Conservation (phyloP, 2,888 invertebrate genomes). For the Maniola hyperantus region DNA sequence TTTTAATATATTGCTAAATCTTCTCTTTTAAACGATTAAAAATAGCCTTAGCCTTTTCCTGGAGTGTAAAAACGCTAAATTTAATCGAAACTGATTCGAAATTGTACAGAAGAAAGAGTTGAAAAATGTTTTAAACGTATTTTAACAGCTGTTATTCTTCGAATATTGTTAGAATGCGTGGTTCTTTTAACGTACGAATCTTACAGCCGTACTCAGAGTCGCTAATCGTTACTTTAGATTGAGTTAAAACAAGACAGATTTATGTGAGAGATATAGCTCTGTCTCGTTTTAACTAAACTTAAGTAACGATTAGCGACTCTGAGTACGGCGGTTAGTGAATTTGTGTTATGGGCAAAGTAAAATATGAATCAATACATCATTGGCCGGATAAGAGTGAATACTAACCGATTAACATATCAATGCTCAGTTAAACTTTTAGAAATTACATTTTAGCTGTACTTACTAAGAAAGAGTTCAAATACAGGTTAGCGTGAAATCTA, state of each 20-base stretch:
- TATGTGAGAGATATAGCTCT: no score
- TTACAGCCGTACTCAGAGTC: no score
- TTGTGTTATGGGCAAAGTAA: conserved; percentile 8
- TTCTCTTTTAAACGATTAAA: conserved; percentile 8
- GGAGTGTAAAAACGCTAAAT: conserved; percentile 5
- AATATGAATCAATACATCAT: neutral
- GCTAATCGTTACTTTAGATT: no score
- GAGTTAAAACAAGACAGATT: no score
- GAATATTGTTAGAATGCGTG: neutral
- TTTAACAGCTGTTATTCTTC: conserved; percentile 2
- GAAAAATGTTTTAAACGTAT: neutral
- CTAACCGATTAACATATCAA: conserved; percentile 14
- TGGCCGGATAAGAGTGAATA: conserved; percentile 1
- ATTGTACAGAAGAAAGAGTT: conserved; percentile 3
- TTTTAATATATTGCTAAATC: conserved; percentile 18
- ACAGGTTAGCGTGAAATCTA: neutral
- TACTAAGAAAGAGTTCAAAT: neutral
- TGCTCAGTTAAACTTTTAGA: neutral
- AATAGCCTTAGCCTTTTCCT: conserved; percentile 17
- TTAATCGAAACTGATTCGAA: neutral
- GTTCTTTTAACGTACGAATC: neutral
- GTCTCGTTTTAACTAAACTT: no score
- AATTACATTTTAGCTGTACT: neutral
- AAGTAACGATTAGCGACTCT: no score
- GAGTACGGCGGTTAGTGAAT: no score